Evolutionary conservation across 2,113 vertebrate genomes (phyloP), one percentile per base, ranked within the genome.

Genomic region (Oryzias celebensis): DNA sequence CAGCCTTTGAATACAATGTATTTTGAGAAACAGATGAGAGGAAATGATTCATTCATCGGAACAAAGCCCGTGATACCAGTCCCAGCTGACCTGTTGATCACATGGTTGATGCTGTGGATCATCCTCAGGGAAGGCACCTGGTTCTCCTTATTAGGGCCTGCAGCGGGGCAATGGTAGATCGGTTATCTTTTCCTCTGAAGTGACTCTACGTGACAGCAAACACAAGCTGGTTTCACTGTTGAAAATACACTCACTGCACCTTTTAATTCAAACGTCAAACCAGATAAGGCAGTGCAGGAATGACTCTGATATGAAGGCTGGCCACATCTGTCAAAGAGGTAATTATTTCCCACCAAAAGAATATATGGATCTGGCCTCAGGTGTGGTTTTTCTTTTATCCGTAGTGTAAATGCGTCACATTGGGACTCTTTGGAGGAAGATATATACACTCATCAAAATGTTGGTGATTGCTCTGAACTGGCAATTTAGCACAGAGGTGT

Each of bases 1-100:
- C 55, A 36, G 72, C 68, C 84, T 66, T 59, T 82, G 75, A 64
- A 80, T 60, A 65, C 62, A 47, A 49, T 73, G 61, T 75, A 58
- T 83, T 83, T 75, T 76, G 65, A 78, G 68, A 72, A 75, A 72
- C 73, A 72, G 68, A 83, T 64, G 81, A 83, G 68, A 82, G 68
- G 83, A 86, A 80, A 87, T 82, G 58, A 86, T 84, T 86, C 73
- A 77, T 83, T 81, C 75, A 84, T 90, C 82, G 77, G 51, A 71
- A 56, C 4, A 48, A 51, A 73, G 52, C 50, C 63, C 45, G 12
- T 46, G 74, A 64, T 74, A 51, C 72, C 73, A 72, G 77, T 84
- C 85, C 82, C 78, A 45, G 64, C 69, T 69, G 78, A 84, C 85
- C 73, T 46, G 64, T 70, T 71, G 72, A 81, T 88, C 78, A 69